Evolutionary conservation across 2,888 invertebrate species (phyloP).

Genomic region (Agelastica alni): DNA sequence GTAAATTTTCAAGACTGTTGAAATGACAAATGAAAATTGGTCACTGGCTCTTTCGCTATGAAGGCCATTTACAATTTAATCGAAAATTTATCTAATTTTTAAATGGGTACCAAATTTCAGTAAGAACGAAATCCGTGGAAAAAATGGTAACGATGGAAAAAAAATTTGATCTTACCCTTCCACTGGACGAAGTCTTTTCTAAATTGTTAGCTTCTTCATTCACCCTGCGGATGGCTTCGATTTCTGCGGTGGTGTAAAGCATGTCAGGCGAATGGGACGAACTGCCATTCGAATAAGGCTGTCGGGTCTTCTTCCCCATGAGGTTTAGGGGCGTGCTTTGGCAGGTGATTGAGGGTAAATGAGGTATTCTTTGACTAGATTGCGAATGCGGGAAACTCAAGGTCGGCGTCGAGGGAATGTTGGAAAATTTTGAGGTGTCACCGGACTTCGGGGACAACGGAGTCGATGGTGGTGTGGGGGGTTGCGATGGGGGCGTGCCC

Average conservation of each 20-base stretch:
- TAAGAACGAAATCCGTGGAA: too few species aligned
- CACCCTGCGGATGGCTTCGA: slow-evolving; percentile 38
- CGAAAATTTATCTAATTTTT: too few species aligned
- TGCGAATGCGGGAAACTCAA: slow-evolving; percentile 45
- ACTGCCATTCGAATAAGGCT: slow-evolving; percentile 27
- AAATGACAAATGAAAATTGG: too few species aligned
- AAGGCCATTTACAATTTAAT: too few species aligned
- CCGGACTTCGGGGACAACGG: slow-evolving; percentile 55
- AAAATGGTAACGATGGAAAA: too few species aligned
- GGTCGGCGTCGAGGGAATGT: slow-evolving; percentile 44
- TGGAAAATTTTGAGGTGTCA: slow-evolving; percentile 34
- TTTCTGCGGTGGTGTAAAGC: slow-evolving; percentile 34
- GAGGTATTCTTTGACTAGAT: slow-evolving; percentile 53
- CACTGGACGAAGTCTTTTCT: slow-evolving; percentile 34
- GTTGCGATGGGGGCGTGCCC: slow-evolving; percentile 54
- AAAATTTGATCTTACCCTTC: slow-evolving; percentile 42
- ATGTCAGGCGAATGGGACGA: slow-evolving; percentile 35
- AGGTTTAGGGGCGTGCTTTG: slow-evolving; percentile 34
- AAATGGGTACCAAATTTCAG: too few species aligned
- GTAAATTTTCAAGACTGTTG: too few species aligned
- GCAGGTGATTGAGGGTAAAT: slow-evolving; percentile 31
- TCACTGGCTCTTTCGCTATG: too few species aligned
- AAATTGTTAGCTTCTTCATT: slow-evolving; percentile 35
- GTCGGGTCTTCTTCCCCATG: slow-evolving; percentile 25
- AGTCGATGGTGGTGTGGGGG: slow-evolving; percentile 60